A percentile compares a stretch with the other conserved stretches of the same genome.
phyloP scores from a whole-genome alignment of 2,113 vertebrate species.

The Syngnathoides biaculeatus region DNA sequence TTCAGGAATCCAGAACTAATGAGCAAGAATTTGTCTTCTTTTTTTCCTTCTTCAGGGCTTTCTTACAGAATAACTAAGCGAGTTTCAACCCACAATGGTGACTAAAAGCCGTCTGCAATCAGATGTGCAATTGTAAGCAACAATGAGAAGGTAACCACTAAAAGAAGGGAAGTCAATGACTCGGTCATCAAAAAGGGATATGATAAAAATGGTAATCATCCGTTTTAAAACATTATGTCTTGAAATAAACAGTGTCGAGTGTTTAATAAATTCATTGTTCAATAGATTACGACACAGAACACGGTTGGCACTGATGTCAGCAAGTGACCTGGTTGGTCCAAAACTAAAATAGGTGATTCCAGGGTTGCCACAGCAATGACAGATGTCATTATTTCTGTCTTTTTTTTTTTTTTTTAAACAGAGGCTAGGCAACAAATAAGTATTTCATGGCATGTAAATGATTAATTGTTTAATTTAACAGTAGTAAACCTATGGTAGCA shows the following conservation, averaged over 20 bases:
- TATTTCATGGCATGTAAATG: neutral
- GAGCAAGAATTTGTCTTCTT: neutral
- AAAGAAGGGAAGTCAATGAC: neutral
- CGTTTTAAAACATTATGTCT: neutral
- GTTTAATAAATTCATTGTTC: neutral
- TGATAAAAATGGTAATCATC: neutral
- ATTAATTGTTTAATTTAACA: neutral
- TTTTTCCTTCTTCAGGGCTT: too few relatives aligned
- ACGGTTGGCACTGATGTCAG: neutral
- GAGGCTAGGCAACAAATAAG: neutral
- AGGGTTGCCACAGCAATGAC: neutral
- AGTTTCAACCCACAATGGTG: neutral
- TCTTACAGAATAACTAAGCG: neutral
- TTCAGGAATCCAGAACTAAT: neutral
- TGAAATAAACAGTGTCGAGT: too few relatives aligned
- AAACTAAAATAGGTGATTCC: neutral
- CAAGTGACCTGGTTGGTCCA: neutral
- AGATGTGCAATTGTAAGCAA: neutral
- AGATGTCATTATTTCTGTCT: neutral
- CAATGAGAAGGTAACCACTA: neutral
- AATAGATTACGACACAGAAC: neutral
- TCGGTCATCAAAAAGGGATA: neutral
- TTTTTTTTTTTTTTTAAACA: neutral
- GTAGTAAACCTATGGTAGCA: neutral
- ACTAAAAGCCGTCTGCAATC: neutral